A percentile compares a stretch with the other conserved stretches of the same genome.
phyloP scores from a whole-genome alignment of 2,113 vertebrate genomes.

The Pseudorectes ferrugineus region DNA sequence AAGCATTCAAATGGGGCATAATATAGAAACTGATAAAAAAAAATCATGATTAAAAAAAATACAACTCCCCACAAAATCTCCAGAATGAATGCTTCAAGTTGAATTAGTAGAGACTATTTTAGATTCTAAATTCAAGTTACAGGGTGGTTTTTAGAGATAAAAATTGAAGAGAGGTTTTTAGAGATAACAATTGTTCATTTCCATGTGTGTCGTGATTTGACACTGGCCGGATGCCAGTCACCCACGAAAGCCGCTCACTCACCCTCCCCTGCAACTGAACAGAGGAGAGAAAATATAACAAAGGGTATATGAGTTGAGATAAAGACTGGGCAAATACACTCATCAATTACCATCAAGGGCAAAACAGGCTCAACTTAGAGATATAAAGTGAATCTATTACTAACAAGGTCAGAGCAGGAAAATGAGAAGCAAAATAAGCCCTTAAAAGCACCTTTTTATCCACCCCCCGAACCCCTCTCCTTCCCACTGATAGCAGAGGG shows the following conservation, averaged over 20 bases:
- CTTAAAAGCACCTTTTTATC: neutral
- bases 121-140: neutral
- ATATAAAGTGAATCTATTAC: neutral
- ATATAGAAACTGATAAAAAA: neutral
- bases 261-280: neutral
- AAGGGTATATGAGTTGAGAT: neutral
- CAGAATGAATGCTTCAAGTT: neutral
- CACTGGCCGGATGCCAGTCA: neutral
- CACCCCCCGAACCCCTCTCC: fast-evolving
- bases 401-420: neutral
- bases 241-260: neutral
- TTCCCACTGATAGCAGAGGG: neutral
- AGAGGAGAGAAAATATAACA: neutral
- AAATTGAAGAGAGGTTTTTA: neutral
- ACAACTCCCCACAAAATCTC: neutral
- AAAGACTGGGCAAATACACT: fast-evolving
- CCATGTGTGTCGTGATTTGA: neutral
- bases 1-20: neutral
- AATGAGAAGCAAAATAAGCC: neutral
- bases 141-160: neutral
- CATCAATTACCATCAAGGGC: neutral
- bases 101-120: neutral
- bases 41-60: neutral
- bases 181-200: neutral
- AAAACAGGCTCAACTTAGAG: neutral